Base-by-base conservation (phyloP, 1,140 invertebrate genomes). In the Ooceraea biroi region DNA sequence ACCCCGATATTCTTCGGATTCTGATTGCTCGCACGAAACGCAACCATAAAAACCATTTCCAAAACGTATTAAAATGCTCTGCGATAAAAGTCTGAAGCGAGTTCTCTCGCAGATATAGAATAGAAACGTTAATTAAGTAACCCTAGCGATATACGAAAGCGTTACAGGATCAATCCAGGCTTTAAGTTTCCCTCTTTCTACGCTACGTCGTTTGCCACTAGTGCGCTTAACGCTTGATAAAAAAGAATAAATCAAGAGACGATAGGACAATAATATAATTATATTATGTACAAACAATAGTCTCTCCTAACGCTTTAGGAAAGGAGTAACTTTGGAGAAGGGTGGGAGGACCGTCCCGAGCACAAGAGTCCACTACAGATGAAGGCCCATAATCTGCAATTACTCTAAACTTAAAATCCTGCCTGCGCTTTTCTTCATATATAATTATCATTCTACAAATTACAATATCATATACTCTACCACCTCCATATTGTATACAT, bases 251-350 rank as follows among this genome's bases (percentile, higher is more conserved):
- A 90, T 90, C 87, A 88, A 88, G 74, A 89, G 89, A 86, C 86
- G 89, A 89, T 91, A 88, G 90, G 91, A 91, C 80, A 85, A 83
- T 91, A 90, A 91, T 90, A 68, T 80, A 88, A 90, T 87, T 71
- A 77, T 85, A 91, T 91, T 92, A 91, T 93, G 85, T 93, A 93
- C 92, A 93, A 92, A 90, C 91, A 88, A 92, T 92, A 92, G 89
- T 91, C 91, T 90, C 66, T 69, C 76, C 89, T 85, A 91, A 90
- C 87, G 90, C 84, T 91, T 90, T 90, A 90, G 86, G 46, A 92
- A 85, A 89, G 88, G 90, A 85, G 85, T 90, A 91, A 92, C 91
- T 92, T 92, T 93, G 90, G 90, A 92, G 89, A 82, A 83, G 85
- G 87, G 71, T 90, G 86, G 88, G 82, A 66, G 87, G 82, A 88